Evolutionary conservation across 2,888 invertebrate species (phyloP), one percentile per base, ranked within the genome.

Genomic region (Lochmaea crataegi): DNA sequence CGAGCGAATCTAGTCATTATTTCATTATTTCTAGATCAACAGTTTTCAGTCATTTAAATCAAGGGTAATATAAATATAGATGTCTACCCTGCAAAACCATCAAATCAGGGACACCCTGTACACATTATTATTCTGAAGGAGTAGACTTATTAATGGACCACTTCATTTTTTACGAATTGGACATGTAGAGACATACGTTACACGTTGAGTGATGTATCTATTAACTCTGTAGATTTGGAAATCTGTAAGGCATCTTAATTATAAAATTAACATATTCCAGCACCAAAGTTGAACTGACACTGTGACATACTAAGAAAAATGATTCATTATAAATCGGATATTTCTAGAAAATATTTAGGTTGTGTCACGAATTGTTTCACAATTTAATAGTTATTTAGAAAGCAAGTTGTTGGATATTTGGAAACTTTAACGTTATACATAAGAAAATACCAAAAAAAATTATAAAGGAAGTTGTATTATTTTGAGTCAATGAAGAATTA

Each of bases 201-300:
- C 12, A 58, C 7, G 32, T 14, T 58, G 58, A 58, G 14, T 26
- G 11, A 58, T 57, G n/a, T 57, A 57, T 57, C 26, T 32, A 57
- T 57, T 58, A 58, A 32, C 32, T 58, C 58, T 26, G 6, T 32
- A 11, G 32, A 26, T 26, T 58, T 22, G 58, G 26, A 58, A n/a
- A 26, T 11, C 32, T 58, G 6, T 32, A 11, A 58, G 12, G 32
- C n/a, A 32, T 32, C 58, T 58, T 32, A 32, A 58, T 58, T 58
- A 58, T 45, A 64, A 12, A 45, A 64, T 64, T 64, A 64, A 22
- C 64, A 64, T 64, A 64, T 48, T 64, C 14, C n/a, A n/a, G n/a
- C n/a, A n/a, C n/a, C 63, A 42, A 14, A 41, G 12, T 45, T 22
- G 11, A 64, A 64, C 45, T 51, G 64, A 48, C 64, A 42, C 14